These are phyloP conservation scores for Cyclura pinguis DNA, from an alignment of 2,797 vertebrate species.

Conservation along the genomic window DNA sequence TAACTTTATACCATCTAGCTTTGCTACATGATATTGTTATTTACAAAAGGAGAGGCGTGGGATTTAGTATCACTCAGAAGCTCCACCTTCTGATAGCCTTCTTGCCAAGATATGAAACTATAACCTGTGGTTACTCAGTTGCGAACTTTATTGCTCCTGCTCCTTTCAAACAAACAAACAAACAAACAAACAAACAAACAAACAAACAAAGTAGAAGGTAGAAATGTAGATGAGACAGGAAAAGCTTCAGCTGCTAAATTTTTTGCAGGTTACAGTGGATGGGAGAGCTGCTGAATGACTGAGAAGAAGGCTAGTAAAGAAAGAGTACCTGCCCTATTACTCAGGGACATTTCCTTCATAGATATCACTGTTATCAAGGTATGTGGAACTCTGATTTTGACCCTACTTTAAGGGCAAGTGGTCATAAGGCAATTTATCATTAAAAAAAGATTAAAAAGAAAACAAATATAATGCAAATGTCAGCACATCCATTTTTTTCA, in stretches of 20 bases:
- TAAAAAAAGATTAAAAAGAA: not conserved
- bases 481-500: not conserved
- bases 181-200: not conserved
- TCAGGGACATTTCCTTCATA: not conserved
- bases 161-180: not conserved
- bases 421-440: not conserved
- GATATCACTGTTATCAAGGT: not conserved
- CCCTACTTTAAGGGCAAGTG: not conserved
- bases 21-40: not conserved
- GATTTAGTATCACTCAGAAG: conserved; percentile 2
- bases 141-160: not conserved
- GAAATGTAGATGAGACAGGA: not conserved
- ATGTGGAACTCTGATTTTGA: not conserved
- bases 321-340: not conserved
- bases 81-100: conserved; percentile 27
- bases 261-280: not conserved
- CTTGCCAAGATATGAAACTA: not conserved
- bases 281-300: not conserved
- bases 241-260: not conserved
- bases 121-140: not conserved
- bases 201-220: not conserved
- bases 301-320: not conserved
- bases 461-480: not conserved
- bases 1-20: not conserved
- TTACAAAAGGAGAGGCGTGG: not conserved